Evolutionary conservation across 2,113 vertebrate genomes (phyloP), one percentile per base, ranked within the genome.

Genomic region (Colius striatus): DNA sequence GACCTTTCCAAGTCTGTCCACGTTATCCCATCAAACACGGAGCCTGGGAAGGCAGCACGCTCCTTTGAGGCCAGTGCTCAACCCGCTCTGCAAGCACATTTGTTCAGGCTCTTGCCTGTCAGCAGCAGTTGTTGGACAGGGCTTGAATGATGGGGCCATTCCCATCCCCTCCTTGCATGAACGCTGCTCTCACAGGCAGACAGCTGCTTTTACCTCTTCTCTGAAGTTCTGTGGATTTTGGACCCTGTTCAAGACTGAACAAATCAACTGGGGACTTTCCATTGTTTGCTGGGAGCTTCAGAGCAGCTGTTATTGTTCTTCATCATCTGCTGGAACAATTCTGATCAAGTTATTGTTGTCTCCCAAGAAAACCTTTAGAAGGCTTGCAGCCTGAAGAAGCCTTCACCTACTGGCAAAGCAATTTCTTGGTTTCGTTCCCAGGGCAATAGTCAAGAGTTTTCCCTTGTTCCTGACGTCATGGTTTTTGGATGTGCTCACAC

Each of bases 221-320:
- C 82, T 0, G 6, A 94, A 90, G 93, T 90, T 84, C 77, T 54
- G 85, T 72, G 65, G 76, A 89, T 65, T 75, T 38, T 94, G 92
- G 92, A 71, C 34, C 41, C 67, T 0, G 3, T 67, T 94, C 92
- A 94, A 86, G 72, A 83, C 90, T 14, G 66, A 84, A 48, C 25
- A 88, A 86, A 88, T 78, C 79, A 74, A 14, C 19, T 4, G 83
- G 82, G 90, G 90, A 93, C 82, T 95, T 96, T 94, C 94, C 94
- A 92, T 94, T 96, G 96, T 96, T 95, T 92, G 92, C 85, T 0
- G 6, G 48, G 65, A 85, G 62, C 87, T 85, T 71, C 8, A 13
- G 82, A 95, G 54, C 94, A 97, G 96, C 96, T 96, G 96, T 93
- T 94, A 93, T 95, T 97, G 92, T 95, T 97, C 86, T 96, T 93